Evolutionary conservation across 2,888 invertebrate species (phyloP).

Genomic region (Bombylius major): DNA sequence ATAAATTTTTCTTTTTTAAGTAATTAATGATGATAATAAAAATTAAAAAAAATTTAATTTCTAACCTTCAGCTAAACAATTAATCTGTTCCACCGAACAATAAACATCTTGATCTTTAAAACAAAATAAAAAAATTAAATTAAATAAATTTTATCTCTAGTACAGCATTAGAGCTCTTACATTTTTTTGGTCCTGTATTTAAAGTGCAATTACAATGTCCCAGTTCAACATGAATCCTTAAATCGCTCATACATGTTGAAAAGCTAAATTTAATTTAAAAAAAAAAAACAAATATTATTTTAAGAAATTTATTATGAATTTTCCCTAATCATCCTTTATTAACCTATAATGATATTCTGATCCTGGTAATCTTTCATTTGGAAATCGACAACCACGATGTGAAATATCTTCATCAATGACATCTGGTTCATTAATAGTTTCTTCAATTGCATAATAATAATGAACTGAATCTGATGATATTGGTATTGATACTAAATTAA

Average conservation of each 20-base stretch:
- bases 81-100: slow-evolving; percentile 1
- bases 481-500: slow-evolving; percentile 17
- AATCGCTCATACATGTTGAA: slow-evolving; percentile 24
- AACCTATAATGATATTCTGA: slow-evolving; percentile 15
- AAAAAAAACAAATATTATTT: background rate
- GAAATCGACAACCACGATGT: slow-evolving; percentile 26
- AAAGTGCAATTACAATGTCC: slow-evolving; percentile 25
- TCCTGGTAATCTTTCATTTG: slow-evolving; percentile 17
- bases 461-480: slow-evolving; percentile 11
- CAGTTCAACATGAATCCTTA: slow-evolving; percentile 22
- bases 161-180: slow-evolving; percentile 14
- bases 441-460: slow-evolving; percentile 22
- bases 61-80: background rate
- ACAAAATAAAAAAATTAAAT: background rate
- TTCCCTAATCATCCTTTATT: background rate
- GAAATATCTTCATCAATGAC: slow-evolving; percentile 16
- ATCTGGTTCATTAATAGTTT: slow-evolving; percentile 22
- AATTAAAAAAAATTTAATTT: background rate
- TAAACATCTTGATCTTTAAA: slow-evolving; percentile 12
- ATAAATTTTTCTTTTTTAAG: background rate
- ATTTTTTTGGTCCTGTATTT: slow-evolving; percentile 17
- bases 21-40: no score
- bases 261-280: slow-evolving; percentile 16
- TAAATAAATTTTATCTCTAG: background rate
- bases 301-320: background rate